These are phyloP conservation scores for Stenopsyche tienmushanensis DNA, from an alignment of 1,140 invertebrate species.

Conservation along the genomic window DNA sequence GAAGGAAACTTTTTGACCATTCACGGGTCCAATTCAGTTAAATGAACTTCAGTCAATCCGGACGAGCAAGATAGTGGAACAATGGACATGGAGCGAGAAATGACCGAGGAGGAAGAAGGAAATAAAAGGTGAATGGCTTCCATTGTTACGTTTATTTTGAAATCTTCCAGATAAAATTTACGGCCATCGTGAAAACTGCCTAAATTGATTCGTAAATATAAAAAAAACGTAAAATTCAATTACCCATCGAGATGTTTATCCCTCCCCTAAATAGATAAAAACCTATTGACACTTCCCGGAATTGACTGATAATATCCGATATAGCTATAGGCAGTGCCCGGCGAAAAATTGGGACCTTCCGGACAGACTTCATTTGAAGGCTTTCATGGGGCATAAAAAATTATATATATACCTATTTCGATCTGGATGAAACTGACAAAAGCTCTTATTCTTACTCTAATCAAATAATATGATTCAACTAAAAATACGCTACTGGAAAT, in stretches of 20 bases:
- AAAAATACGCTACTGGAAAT: no score
- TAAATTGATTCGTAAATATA: conserved; percentile 17
- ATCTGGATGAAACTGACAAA: no score
- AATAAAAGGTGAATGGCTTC: conserved; percentile 21
- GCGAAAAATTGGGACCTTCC: no score
- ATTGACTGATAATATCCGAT: no score
- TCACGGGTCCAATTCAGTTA: conserved; percentile 13
- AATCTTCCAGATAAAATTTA: conserved; percentile 20
- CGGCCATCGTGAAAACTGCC: conserved; percentile 14
- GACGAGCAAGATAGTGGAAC: conserved; percentile 12
- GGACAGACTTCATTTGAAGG: no score
- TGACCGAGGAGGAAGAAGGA: background rate
- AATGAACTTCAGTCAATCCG: conserved; percentile 15
- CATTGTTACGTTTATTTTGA: conserved; percentile 18
- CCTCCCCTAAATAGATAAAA: no score
- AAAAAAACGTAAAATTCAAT: background rate
- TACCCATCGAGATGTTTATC: background rate
- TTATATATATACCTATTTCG: no score
- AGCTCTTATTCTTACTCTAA: no score
- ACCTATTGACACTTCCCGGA: no score
- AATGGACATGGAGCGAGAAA: conserved; percentile 11
- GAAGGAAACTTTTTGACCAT: conserved; percentile 18
- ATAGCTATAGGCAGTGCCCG: no score
- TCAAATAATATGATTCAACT: no score
- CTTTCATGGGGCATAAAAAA: no score